Evolutionary conservation across 2,888 invertebrate species (phyloP).

Genomic region (Torymus texanus): DNA sequence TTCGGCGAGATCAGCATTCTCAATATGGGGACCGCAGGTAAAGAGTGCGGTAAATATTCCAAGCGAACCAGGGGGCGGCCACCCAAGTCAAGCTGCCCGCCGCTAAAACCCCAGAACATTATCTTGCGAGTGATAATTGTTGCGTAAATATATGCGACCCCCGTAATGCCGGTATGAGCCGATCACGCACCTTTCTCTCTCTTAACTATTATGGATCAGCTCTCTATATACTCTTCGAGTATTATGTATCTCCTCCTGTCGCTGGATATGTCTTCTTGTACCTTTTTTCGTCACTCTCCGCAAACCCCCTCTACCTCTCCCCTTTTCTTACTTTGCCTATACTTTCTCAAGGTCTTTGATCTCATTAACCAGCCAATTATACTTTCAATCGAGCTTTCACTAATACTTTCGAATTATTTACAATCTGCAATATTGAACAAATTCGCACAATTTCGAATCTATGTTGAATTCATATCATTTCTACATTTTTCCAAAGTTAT

Average conservation of each 20-base stretch:
- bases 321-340: too few species aligned
- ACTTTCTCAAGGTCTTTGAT: slow-evolving; percentile 2
- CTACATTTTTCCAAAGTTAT: too few species aligned
- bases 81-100: slow-evolving; percentile 43
- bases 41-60: slow-evolving; percentile 96
- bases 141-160: slow-evolving; percentile 64
- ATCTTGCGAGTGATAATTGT: slow-evolving; percentile 32
- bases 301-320: background rate
- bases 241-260: slow-evolving; percentile 6
- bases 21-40: slow-evolving; percentile 99
- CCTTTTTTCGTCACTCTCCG: background rate
- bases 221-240: background rate
- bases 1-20: slow-evolving; percentile 99
- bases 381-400: too few species aligned
- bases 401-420: too few species aligned
- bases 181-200: slow-evolving; percentile 65
- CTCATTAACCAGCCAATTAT: background rate
- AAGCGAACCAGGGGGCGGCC: slow-evolving; percentile 72
- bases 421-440: too few species aligned
- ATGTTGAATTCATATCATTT: too few species aligned
- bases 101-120: slow-evolving; percentile 41
- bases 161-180: slow-evolving; percentile 71
- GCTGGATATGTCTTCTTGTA: slow-evolving; percentile 12
- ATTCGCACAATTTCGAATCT: too few species aligned
- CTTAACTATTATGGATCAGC: slow-evolving; percentile 46